Base-by-base conservation (phyloP, 2,797 vertebrate genomes). In the Enteromius argenteus region DNA sequence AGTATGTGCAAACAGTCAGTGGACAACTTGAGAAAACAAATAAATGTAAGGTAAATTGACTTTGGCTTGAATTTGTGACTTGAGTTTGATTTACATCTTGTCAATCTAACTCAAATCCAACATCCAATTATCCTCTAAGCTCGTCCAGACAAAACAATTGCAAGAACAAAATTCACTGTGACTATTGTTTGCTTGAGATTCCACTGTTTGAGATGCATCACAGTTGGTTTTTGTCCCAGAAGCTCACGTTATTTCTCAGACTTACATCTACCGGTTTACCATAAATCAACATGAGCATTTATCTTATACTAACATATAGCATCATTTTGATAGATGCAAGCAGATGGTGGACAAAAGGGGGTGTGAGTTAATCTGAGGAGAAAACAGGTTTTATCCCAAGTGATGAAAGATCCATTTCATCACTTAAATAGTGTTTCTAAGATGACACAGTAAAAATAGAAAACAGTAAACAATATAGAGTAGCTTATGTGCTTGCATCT, bases 281-380 rank as follows among this genome's bases (percentile, higher is more conserved):
- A 67, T 53, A 39, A 67, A 83, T 83, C 71, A 67, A 75, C 58
- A 67, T 14, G 44, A 83, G 56, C 42, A 75, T 82, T 82, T 66
- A 82, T 82, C 71, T 75, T 67, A 21, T 8, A 64, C 21, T 44
- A 58, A 74, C 42, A 75, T 35, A 42, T 51, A 46, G 60, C 32
- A 6, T 21, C 15, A 27, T 49, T 66, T 82, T 66, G 71, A 30
- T 30, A 74, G 44, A 51, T 75, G 71, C 69, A 37, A 82, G 58
- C 68, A 81, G 69, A 73, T 73, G 56, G 72, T 66, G 72, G 46
- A 75, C 71, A 75, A 83, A 83, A 42, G 60, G 14, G 71, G 5
- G 15, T 46, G 62, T 56, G 35, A 69, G 19, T 35, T 44, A 42
- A 77, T 77, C 32, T 69, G 30, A 53, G 44, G n/a, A 68, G 73